Conservation (phyloP, 2,113 vertebrate species). For the Galbula dea region DNA sequence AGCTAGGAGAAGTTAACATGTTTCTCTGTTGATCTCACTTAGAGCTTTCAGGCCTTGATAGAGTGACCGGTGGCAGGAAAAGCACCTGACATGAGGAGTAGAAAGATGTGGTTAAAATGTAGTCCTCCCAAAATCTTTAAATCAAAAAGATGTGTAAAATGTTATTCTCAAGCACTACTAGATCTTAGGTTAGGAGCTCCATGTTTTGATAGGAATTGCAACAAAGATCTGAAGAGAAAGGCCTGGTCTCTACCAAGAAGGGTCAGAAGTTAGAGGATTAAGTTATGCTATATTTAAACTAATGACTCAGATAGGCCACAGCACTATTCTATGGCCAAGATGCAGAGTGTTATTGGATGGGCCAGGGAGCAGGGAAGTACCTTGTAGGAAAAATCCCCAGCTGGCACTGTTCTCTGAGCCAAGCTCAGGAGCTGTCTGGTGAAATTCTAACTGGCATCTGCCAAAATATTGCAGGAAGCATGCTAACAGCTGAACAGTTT, state of each 20-base stretch:
- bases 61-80: background rate
- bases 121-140: background rate
- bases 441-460: background rate
- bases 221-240: background rate
- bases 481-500: background rate
- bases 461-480: background rate
- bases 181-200: background rate
- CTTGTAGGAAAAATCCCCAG: background rate
- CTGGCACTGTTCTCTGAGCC: background rate
- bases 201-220: background rate
- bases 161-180: background rate
- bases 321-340: background rate
- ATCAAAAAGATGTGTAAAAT: background rate
- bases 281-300: background rate
- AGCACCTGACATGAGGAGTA: background rate
- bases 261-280: background rate
- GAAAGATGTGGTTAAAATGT: background rate
- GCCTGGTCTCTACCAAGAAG: background rate
- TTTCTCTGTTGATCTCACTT: background rate
- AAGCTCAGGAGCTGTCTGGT: background rate
- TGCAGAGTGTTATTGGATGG: background rate
- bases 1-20: background rate
- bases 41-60: background rate
- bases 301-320: background rate
- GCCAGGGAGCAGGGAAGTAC: background rate